Conservation (phyloP, 2,797 vertebrate species). For the Chelon auratus region DNA sequence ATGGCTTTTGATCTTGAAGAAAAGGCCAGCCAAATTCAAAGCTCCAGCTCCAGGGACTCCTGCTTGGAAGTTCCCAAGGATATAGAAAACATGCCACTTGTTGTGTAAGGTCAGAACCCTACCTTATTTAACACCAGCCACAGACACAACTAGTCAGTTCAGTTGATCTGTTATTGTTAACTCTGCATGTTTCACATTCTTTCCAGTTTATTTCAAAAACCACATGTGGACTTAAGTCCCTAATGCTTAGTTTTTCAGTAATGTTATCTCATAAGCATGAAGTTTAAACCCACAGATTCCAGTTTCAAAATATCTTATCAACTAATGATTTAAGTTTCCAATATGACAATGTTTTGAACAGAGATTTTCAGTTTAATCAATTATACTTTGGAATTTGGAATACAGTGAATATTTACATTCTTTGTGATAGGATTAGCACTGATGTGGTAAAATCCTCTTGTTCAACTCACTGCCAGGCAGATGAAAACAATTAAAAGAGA, state of each 20-base stretch:
- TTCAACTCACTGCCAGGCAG: no score
- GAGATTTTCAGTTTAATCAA: no score
- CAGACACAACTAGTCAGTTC: constrained; percentile 24
- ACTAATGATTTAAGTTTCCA: no score
- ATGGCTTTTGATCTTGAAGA: constrained; percentile 29
- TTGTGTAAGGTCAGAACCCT: constrained; percentile 73
- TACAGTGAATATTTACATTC: neutral
- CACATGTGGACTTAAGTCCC: no score
- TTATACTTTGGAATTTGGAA: neutral
- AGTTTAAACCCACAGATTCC: no score
- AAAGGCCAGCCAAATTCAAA: constrained; percentile 47
- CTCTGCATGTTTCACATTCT: neutral
- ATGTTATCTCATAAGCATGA: no score
- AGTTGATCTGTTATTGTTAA: neutral
- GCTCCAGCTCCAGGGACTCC: constrained; percentile 74
- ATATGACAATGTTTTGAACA: no score
- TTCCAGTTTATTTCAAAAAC: neutral
- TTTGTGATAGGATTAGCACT: neutral
- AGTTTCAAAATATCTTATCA: no score
- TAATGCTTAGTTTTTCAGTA: no score
- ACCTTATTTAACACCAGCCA: neutral
- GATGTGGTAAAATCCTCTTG: neutral
- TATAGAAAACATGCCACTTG: constrained; percentile 82
- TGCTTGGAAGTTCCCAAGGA: constrained; percentile 71
- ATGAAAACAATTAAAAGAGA: neutral